phyloP scores from a whole-genome alignment of 2,797 vertebrate species.

The Gorsachius magnificus region DNA sequence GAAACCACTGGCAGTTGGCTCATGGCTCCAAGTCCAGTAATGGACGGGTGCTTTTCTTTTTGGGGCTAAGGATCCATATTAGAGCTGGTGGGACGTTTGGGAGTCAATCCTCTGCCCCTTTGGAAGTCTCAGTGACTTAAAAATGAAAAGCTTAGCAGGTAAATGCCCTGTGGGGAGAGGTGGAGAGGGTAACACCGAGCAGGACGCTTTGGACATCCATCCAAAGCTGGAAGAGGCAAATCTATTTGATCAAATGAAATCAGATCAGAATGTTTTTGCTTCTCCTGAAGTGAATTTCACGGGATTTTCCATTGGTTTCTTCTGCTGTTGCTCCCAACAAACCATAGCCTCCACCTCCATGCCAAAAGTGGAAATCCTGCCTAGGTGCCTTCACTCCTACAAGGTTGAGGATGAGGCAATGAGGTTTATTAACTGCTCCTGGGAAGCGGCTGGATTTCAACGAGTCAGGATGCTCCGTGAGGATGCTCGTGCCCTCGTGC shows the following conservation, averaged over 20 bases:
- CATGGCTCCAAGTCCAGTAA: background rate
- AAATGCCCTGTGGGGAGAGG: background rate
- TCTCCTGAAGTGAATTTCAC: background rate
- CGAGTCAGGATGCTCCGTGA: background rate
- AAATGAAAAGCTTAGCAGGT: background rate
- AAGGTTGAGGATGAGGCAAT: background rate
- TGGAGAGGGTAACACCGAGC: background rate
- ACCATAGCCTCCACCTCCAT: too few relatives aligned
- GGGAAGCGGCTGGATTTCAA: background rate
- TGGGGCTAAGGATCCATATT: background rate
- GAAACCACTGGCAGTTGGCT: background rate
- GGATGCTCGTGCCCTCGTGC: too few relatives aligned
- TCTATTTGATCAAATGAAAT: background rate
- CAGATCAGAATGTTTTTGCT: too few relatives aligned
- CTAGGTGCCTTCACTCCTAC: background rate
- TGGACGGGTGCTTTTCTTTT: rapidly evolving
- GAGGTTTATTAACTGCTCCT: background rate
- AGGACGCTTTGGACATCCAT: background rate
- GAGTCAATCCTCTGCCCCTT: background rate
- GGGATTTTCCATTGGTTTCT: background rate
- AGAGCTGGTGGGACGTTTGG: background rate
- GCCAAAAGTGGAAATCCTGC: background rate
- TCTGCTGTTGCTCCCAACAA: background rate
- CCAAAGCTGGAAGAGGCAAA: background rate
- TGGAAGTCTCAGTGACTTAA: background rate